phyloP scores from a whole-genome alignment of 2,888 invertebrate genomes.

The Lasioglossum morio region DNA sequence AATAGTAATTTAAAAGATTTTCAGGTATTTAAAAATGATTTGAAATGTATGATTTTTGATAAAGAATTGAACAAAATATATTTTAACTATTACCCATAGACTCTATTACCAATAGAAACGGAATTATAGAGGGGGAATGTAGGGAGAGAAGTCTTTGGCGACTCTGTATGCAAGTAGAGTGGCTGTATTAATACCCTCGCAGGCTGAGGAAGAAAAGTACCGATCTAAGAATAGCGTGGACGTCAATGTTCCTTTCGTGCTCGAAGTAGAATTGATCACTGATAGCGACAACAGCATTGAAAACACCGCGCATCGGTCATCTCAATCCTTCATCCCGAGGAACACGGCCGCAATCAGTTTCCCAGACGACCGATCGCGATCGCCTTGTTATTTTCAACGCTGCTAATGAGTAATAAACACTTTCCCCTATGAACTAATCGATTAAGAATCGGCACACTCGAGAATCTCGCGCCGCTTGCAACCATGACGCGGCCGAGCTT shows the following conservation, averaged over 20 bases:
- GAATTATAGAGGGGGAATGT: no score
- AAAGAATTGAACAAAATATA: no score
- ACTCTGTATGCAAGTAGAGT: background rate
- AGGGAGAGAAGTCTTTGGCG: no score
- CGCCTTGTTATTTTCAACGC: constrained; percentile 35
- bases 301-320: constrained; percentile 9
- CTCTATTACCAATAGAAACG: background rate
- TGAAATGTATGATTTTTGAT: no score
- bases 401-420: constrained; percentile 58
- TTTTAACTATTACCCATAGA: no score
- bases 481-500: constrained; percentile 33
- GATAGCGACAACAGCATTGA: constrained; percentile 5
- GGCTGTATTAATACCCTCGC: background rate
- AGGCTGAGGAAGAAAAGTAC: background rate
- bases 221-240: background rate
- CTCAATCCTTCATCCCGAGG: constrained; percentile 41
- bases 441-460: constrained; percentile 60
- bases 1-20: no score
- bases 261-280: background rate
- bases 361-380: constrained; percentile 30
- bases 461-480: constrained; percentile 37
- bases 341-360: constrained; percentile 19
- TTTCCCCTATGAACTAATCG: constrained; percentile 69
- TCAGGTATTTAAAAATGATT: no score
- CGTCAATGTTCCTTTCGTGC: background rate